A percentile compares a stretch with the other conserved stretches of the same genome.
Conservation (phyloP, 2,888 invertebrate genomes). For the Diarsia brunnea region DNA sequence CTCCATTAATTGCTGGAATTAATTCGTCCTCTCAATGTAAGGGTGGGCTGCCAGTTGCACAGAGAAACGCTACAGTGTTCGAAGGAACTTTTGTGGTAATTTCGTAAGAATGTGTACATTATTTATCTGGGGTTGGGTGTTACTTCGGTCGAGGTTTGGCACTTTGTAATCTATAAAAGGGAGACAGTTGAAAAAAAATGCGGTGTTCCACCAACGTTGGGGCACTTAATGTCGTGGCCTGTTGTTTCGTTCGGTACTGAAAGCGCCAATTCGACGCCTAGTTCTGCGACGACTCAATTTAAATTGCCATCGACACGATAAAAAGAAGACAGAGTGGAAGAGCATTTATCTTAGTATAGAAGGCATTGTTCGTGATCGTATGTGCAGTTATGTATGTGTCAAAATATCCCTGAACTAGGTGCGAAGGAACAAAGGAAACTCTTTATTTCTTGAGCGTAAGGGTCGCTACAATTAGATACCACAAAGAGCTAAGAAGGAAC, state of each 20-base stretch:
- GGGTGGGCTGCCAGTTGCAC: conserved; percentile 21
- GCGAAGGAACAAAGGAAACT: too few relatives aligned
- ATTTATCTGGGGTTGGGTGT: background rate
- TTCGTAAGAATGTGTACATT: background rate
- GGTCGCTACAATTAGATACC: too few relatives aligned
- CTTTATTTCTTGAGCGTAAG: too few relatives aligned
- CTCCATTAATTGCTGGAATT: conserved; percentile 87
- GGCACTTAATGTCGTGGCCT: background rate
- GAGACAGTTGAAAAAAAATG: background rate
- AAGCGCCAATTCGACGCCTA: too few relatives aligned
- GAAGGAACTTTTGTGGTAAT: background rate
- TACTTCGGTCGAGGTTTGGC: background rate
- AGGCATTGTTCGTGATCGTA: too few relatives aligned
- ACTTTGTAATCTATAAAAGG: background rate
- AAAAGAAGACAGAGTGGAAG: background rate
- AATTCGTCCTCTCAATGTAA: conserved; percentile 77
- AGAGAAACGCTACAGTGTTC: background rate
- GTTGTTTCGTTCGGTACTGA: too few relatives aligned
- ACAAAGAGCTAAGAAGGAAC: too few relatives aligned
- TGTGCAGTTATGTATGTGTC: too few relatives aligned
- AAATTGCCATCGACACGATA: background rate
- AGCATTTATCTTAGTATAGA: background rate
- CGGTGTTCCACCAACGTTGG: background rate
- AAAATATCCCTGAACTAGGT: background rate
- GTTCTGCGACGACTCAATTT: background rate